Base-by-base conservation (phyloP, 2,113 vertebrate species). In the Suricata suricatta region DNA sequence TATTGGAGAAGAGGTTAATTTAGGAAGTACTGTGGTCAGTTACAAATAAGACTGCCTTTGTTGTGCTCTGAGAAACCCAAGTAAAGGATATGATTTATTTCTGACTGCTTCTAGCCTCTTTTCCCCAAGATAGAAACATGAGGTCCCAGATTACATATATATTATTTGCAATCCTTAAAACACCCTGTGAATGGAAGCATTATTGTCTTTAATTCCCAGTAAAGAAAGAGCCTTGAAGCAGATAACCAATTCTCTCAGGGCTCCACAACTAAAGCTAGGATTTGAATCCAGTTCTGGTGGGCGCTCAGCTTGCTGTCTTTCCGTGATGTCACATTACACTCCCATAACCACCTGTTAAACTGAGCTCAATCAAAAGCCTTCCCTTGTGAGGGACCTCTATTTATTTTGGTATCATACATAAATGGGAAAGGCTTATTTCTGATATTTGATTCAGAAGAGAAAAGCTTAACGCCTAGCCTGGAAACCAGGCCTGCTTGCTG, bases 391-490 rank as follows among this genome's bases (percentile, higher is more conserved):
- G n/a, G 66, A 64, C 31, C 41, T 95, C 68, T 88, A 19, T 93
- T 95, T 86, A 74, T 80, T 96, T 89, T 95, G 72, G 47, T 77
- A 63, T 85, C 93, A 77, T 29, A 96, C 68, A 64, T 72, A 95
- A 95, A 90, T 44, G 54, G 83, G 60, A 83, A 95, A 93, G 92
- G 21, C 64, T 96, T 96, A 79, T 60, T 93, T 96, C 92, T 89
- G 83, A 29, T 88, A 76, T 23, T 38, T 74, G 86, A 68, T 76
- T 98, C 0, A 1, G 80, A 91, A 96, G 0, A 16, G 90, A 93
- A 94, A 96, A 79, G 86, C 77, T 97, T 76, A 60, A 74, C 87
- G 44, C 3, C 64, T 57, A 77, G 76, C 79, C 84, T 77, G 54
- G 93, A 0, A 11, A 97, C 93, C 88, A 76, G 91, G 92, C 52